Base-by-base conservation (phyloP, 2,113 vertebrate genomes). In the Neolamprologus brichardi region DNA sequence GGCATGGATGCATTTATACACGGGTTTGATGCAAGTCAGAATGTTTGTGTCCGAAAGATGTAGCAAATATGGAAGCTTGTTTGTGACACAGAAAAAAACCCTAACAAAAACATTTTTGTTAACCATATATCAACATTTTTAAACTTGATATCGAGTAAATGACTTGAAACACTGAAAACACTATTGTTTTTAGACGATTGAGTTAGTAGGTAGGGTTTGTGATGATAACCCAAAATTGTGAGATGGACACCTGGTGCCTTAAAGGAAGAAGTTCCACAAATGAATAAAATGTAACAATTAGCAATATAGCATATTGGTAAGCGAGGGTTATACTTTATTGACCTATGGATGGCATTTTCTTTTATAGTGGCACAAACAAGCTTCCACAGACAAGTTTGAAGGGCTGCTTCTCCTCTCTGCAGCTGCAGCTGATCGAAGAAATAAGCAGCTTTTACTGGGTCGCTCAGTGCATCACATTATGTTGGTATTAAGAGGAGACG, bases 21-120 rank as follows among this genome's bases (percentile, higher is more conserved):
- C 3, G 14, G 12, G 7, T 37, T 79, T 34, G 8, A 79, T 34
- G 11, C 49, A 79, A 53, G 77, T 25, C 20, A 25, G 67, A 44
- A 72, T 10, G 67, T 41, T 41, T 70, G 64, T 41, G 13, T 23
- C 64, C 1, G 8, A 1, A 70, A 17, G 8, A 72, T 23, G 64
- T 41, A 0, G 13, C 20, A 4, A 0, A 9, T 25, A 15, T 4
- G 20, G 37, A 70, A 70, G 7, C 20, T 72, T 25, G 1, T 72
- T 72, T 44, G 37, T 72, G 20, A 23, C 67, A 44, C 10, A 4
- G 60, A 44, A 72, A 58, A 23, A 11, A 0, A 1, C 7, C 0
- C 25, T 0, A 62, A 15, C 20, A 15, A 25, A 64, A 64, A 37
- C 30, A n/a, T 12, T 64, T 64, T 41, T 70, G n/a, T 15, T 23